phyloP scores from a whole-genome alignment of 2,888 invertebrate species.

The Druceiella hillmani region DNA sequence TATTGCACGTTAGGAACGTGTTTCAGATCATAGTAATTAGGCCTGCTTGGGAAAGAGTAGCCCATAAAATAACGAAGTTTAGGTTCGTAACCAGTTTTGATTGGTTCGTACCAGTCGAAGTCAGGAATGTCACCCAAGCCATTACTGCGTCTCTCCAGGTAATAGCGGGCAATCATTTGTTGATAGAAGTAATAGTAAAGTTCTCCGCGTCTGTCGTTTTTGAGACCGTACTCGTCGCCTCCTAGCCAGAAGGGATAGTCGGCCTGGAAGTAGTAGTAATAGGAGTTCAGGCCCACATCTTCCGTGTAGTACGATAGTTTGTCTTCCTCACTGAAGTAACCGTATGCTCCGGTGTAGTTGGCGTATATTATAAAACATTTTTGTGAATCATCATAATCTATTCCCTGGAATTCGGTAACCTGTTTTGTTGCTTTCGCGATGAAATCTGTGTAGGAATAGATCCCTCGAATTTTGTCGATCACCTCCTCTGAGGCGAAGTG shows the following conservation, averaged over 20 bases:
- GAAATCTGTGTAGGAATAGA: slow-evolving; percentile 38
- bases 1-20: slow-evolving; percentile 43
- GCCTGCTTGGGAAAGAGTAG: slow-evolving; percentile 53
- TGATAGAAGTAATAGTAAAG: slow-evolving; percentile 60
- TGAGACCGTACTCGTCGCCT: slow-evolving; percentile 40
- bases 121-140: slow-evolving; percentile 55
- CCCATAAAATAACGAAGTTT: slow-evolving; percentile 46
- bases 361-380: slow-evolving; percentile 50
- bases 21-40: too few relatives aligned
- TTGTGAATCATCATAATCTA: slow-evolving; percentile 37
- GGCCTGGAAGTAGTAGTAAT: slow-evolving; percentile 60
- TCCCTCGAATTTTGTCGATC: slow-evolving; percentile 39
- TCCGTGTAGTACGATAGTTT: slow-evolving; percentile 63
- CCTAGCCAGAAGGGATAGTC: slow-evolving; percentile 60
- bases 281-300: slow-evolving; percentile 62
- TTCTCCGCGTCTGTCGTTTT: slow-evolving; percentile 59
- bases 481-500: slow-evolving; percentile 57
- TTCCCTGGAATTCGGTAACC: slow-evolving; percentile 34
- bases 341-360: slow-evolving; percentile 53
- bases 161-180: slow-evolving; percentile 63
- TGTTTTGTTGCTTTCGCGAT: slow-evolving; percentile 32
- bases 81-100: slow-evolving; percentile 46
- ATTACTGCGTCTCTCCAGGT: slow-evolving; percentile 62
- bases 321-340: slow-evolving; percentile 52
- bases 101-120: slow-evolving; percentile 37